A percentile compares a stretch with the other conserved stretches of the same genome.
phyloP scores from a whole-genome alignment of 2,797 vertebrate species.

The Amblyopsis hoosieri region DNA sequence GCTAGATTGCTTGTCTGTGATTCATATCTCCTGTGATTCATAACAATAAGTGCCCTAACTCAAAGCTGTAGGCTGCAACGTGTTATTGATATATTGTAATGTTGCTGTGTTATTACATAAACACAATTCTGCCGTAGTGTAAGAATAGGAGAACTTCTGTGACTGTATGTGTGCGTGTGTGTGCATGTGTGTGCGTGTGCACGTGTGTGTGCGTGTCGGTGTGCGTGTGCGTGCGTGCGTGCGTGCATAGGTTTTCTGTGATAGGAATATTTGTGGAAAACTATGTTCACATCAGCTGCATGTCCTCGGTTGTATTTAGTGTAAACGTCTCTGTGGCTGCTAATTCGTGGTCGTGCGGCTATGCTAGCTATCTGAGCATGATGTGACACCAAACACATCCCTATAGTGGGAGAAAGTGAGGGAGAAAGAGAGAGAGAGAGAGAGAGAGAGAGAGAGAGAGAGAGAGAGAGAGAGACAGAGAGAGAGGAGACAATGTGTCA shows the following conservation, averaged over 20 bases:
- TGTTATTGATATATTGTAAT: constrained; percentile 10
- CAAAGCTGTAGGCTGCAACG: neutral
- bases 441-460: neutral
- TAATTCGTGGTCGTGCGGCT: constrained; percentile 48
- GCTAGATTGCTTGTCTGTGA: too few species aligned
- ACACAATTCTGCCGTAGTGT: constrained; percentile 22
- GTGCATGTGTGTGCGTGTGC: constrained; percentile 8
- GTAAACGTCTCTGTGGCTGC: constrained; percentile 22
- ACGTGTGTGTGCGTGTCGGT: constrained; percentile 13
- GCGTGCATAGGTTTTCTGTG: constrained; percentile 36
- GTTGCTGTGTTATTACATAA: constrained; percentile 7
- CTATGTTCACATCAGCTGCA: neutral
- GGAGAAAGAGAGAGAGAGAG: constrained; percentile 5
- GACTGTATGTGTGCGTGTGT: constrained; percentile 24
- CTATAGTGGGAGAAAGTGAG: constrained; percentile 10
- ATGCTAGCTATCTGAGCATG: constrained; percentile 36
- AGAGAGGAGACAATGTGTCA: neutral
- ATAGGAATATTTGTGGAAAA: constrained; percentile 28
- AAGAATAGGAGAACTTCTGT: neutral
- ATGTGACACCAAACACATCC: constrained; percentile 33
- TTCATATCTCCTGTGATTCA: too few species aligned
- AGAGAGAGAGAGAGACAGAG: constrained; percentile 3
- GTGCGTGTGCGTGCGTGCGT: constrained; percentile 31
- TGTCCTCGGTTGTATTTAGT: constrained; percentile 12
- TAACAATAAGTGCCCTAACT: too few species aligned